phyloP scores from a whole-genome alignment of 2,888 invertebrate species.

The Limnephilus auricula region DNA sequence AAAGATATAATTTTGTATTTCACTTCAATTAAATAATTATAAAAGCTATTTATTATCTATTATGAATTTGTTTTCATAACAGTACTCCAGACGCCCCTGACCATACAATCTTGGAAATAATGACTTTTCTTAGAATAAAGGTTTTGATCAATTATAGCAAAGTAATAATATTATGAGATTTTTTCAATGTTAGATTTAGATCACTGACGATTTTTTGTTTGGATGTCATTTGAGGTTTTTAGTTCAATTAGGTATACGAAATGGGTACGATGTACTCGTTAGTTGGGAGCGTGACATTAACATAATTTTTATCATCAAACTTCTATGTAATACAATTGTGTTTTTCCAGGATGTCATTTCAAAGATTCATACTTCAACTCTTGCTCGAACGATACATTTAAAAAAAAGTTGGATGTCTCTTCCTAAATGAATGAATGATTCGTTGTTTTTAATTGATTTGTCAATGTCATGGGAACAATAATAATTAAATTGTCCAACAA shows the following conservation, averaged over 20 bases:
- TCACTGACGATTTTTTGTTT: too few relatives aligned
- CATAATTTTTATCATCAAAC: not conserved
- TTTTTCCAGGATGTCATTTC: not conserved
- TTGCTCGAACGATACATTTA: not conserved
- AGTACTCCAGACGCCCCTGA: too few relatives aligned
- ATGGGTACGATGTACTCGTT: not conserved
- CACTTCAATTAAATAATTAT: not conserved
- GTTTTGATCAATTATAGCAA: not conserved
- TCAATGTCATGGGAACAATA: not conserved
- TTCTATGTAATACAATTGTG: not conserved
- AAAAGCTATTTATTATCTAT: not conserved
- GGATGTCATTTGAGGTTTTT: too few relatives aligned
- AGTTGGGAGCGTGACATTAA: slow-evolving; percentile 11
- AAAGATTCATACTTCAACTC: not conserved
- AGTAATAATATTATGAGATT: too few relatives aligned
- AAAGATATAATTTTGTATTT: not conserved
- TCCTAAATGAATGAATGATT: not conserved
- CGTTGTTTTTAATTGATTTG: not conserved
- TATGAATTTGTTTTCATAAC: not conserved
- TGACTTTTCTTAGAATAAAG: not conserved
- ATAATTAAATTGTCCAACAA: not conserved
- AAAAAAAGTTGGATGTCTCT: not conserved
- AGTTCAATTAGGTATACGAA: too few relatives aligned
- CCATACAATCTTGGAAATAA: not conserved
- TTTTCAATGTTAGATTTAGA: too few relatives aligned